These are phyloP conservation scores for Peromyscus polionotus DNA, from an alignment of 2,113 vertebrate species.

Conservation along the genomic window DNA sequence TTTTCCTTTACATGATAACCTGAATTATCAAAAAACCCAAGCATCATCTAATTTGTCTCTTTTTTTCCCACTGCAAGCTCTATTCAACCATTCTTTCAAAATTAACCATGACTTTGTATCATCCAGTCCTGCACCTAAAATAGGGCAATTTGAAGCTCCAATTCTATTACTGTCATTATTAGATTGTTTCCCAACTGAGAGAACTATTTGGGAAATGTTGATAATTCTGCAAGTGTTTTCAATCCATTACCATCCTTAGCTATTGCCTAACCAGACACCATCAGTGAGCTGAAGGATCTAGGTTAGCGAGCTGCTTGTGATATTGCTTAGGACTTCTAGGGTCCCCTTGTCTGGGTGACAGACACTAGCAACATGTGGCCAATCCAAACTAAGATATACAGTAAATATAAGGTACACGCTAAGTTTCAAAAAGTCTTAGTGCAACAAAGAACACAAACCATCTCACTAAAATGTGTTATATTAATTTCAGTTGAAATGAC, in stretches of 20 bases:
- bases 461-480: background rate
- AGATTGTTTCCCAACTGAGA: background rate
- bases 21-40: slow-evolving; percentile 4
- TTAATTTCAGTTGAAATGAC: background rate
- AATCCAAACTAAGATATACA: background rate
- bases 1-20: background rate
- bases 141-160: background rate
- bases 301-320: background rate
- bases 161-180: slow-evolving; percentile 12
- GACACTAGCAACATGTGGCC: background rate
- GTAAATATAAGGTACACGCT: background rate
- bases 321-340: background rate
- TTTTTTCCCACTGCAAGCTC: background rate
- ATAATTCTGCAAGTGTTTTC: background rate
- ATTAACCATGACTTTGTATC: background rate
- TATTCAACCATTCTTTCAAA: slow-evolving; percentile 21
- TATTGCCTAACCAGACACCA: background rate
- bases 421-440: background rate
- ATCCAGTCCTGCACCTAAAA: background rate
- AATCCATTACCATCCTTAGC: background rate
- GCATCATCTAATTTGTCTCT: background rate
- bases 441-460: background rate
- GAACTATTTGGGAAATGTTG: background rate
- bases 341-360: background rate
- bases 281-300: background rate